A percentile compares a stretch with the other conserved stretches of the same genome.
These are phyloP conservation scores for Pomatorhinus ruficollis DNA, from an alignment of 2,113 vertebrate genomes.

Conservation along the genomic window DNA sequence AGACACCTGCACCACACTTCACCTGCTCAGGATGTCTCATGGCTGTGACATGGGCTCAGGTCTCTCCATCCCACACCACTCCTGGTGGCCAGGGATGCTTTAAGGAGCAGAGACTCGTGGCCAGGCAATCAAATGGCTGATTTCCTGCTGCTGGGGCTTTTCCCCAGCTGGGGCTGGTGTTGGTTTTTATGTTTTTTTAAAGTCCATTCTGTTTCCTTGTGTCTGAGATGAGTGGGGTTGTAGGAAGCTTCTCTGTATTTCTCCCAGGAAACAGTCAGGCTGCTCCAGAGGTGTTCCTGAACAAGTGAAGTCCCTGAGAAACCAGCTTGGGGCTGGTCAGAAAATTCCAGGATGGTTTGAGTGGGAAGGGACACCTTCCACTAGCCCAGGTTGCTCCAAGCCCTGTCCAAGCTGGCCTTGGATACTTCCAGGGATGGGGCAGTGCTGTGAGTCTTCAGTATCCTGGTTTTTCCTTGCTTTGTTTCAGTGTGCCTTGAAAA, in stretches of 20 bases:
- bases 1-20: background rate
- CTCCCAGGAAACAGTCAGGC: background rate
- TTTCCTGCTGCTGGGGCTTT: background rate
- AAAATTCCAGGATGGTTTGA: background rate
- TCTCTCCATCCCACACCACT: background rate
- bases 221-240: fast-evolving
- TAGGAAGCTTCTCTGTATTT: fast-evolving
- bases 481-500: background rate
- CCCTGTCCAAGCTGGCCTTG: fast-evolving
- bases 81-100: background rate
- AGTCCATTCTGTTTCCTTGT: fast-evolving
- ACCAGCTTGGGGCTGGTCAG: fast-evolving
- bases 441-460: background rate
- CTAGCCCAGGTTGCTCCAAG: background rate
- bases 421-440: background rate
- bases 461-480: background rate
- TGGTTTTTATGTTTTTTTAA: fast-evolving
- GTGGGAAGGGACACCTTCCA: background rate
- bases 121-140: background rate
- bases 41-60: background rate
- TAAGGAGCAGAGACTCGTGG: background rate
- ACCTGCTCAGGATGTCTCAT: background rate
- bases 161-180: background rate
- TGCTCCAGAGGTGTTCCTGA: background rate
- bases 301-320: background rate